A percentile compares a stretch with the other conserved stretches of the same genome.
Evolutionary conservation across 2,888 invertebrate genomes (phyloP).

Genomic region (Hemicrepidius hirtus): DNA sequence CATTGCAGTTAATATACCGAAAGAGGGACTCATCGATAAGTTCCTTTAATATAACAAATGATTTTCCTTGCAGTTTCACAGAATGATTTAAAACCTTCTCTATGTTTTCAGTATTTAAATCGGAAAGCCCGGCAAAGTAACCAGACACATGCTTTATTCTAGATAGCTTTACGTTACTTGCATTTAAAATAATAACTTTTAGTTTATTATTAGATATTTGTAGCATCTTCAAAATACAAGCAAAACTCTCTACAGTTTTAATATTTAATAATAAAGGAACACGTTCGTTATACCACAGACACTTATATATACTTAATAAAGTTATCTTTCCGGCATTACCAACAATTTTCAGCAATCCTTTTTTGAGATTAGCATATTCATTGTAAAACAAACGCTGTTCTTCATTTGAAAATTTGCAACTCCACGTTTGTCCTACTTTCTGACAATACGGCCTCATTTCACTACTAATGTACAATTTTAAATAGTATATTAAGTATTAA

Average conservation of each 20-base stretch:
- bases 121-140: neutral
- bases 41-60: too few species aligned
- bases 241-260: neutral
- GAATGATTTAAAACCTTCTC: neutral
- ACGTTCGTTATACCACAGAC: neutral
- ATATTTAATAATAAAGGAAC: neutral
- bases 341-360: neutral
- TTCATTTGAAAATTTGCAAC: neutral
- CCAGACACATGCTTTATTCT: neutral
- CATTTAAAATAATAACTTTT: constrained; percentile 1
- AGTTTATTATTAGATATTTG: constrained; percentile 1
- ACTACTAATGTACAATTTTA: neutral
- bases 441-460: neutral
- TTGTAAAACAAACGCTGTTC: neutral
- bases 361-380: neutral
- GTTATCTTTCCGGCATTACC: neutral
- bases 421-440: neutral
- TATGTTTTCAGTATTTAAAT: neutral
- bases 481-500: too few species aligned
- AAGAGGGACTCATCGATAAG: constrained; percentile 4
- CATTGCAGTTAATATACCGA: neutral
- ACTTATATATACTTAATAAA: neutral
- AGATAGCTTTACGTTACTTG: neutral
- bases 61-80: constrained; percentile 3
- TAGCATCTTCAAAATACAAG: neutral